Percentiles rank a stretch among this genome's conserved stretches.
Conservation (phyloP, 1,140 invertebrate species). For the Paramacrobiotus metropolitanus region DNA sequence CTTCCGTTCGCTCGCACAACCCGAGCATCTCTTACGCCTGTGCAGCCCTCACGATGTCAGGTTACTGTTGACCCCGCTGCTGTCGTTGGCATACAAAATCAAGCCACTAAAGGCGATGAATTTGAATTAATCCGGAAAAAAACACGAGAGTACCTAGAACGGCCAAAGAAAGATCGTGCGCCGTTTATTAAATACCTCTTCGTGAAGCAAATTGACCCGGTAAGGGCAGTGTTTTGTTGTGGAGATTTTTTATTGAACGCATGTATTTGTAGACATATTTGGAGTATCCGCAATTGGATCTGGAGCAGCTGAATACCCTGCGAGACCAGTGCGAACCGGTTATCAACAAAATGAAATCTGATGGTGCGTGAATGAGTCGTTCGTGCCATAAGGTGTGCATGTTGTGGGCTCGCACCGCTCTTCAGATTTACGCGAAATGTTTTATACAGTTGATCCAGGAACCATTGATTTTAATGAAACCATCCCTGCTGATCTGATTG, state of each 20-base stretch:
- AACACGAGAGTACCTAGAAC: neutral
- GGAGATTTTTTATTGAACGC: neutral
- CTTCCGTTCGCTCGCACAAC: too few species aligned
- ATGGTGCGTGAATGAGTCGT: neutral
- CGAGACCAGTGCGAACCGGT: too few species aligned
- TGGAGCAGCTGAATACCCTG: too few species aligned
- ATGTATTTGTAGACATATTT: too few species aligned
- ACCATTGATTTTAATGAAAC: neutral
- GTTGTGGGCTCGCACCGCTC: too few species aligned
- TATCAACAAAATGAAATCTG: too few species aligned
- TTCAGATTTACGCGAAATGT: too few species aligned
- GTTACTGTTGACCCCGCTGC: too few species aligned
- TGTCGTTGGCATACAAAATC: too few species aligned
- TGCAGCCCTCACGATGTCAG: too few species aligned
- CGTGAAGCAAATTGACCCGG: neutral
- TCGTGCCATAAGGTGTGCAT: neutral
- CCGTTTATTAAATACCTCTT: neutral
- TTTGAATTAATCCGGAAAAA: neutral
- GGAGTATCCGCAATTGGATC: too few species aligned
- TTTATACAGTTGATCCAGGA: neutral
- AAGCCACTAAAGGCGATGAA: neutral
- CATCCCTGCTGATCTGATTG: neutral
- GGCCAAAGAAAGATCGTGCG: neutral
- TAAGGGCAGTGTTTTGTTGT: neutral
- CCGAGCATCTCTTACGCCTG: too few species aligned